Conservation (phyloP, 2,113 vertebrate genomes). For the Macaca mulatta region DNA sequence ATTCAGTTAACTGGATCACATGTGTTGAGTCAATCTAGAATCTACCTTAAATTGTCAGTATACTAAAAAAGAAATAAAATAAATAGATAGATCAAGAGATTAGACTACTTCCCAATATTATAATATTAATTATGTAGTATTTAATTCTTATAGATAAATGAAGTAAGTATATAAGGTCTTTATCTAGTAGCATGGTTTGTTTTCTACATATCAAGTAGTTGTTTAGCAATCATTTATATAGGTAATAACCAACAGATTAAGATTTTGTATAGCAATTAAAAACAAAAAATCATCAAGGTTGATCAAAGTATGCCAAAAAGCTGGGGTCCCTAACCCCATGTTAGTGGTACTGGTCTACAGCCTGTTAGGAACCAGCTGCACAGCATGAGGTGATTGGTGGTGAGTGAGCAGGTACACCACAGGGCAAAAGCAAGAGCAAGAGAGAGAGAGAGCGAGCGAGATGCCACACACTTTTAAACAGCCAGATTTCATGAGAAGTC, state of each 20-base stretch:
- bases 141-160: background rate
- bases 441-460: too few species aligned
- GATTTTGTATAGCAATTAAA: background rate
- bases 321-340: too few species aligned
- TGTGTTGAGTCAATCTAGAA: background rate
- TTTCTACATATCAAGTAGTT: background rate
- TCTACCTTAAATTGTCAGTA: background rate
- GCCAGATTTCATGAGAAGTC: too few species aligned
- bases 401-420: too few species aligned
- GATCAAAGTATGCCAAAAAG: background rate
- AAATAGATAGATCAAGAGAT: background rate
- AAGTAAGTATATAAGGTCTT: background rate
- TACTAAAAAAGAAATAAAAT: background rate
- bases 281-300: background rate
- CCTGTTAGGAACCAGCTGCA: too few species aligned
- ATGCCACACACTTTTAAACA: too few species aligned
- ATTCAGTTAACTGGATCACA: background rate
- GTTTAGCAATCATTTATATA: background rate
- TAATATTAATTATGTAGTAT: background rate
- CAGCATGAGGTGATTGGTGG: too few species aligned
- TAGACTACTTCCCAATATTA: background rate
- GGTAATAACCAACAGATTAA: background rate
- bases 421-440: too few species aligned
- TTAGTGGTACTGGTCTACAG: too few species aligned
- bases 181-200: background rate